phyloP scores from a whole-genome alignment of 2,888 invertebrate genomes.

The Eupelmus urozonus region DNA sequence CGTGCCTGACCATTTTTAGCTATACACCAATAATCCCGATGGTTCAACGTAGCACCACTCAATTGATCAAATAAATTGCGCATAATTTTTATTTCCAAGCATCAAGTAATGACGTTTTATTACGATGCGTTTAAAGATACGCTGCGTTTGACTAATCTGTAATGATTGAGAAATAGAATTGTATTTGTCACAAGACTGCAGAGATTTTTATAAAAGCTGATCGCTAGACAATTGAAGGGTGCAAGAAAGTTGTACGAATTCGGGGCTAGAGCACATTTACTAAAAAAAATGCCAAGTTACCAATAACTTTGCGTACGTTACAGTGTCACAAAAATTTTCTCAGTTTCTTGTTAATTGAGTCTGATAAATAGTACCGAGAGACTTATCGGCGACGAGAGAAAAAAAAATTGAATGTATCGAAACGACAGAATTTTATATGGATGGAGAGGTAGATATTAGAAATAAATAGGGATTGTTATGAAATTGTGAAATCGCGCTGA shows the following conservation, averaged over 20 bases:
- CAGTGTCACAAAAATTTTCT: conserved; percentile 53
- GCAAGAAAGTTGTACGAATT: conserved; percentile 33
- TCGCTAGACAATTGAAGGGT: conserved; percentile 47
- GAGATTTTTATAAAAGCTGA: conserved; percentile 56
- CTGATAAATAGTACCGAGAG: conserved; percentile 43
- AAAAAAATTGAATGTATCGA: conserved; percentile 39
- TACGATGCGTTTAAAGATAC: conserved; percentile 33
- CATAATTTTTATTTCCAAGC: conserved; percentile 25
- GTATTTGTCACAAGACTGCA: conserved; percentile 58
- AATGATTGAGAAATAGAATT: conserved; percentile 47
- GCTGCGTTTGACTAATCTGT: conserved; percentile 44
- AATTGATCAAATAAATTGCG: conserved; percentile 41
- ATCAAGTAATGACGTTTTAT: conserved; percentile 36
- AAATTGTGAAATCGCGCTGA: conserved; percentile 52
- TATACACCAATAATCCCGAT: conserved; percentile 45
- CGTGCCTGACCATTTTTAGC: conserved; percentile 66
- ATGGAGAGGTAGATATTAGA: conserved; percentile 52
- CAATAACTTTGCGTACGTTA: conserved; percentile 55
- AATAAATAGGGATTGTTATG: conserved; percentile 52
- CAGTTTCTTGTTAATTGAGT: conserved; percentile 55
- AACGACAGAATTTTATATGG: conserved; percentile 60
- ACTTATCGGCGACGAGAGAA: conserved; percentile 43
- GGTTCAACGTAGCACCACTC: conserved; percentile 47
- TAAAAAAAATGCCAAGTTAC: conserved; percentile 56
- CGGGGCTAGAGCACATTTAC: conserved; percentile 46